phyloP scores from a whole-genome alignment of 2,888 invertebrate species.

The Cryptophagus acutangulus region DNA sequence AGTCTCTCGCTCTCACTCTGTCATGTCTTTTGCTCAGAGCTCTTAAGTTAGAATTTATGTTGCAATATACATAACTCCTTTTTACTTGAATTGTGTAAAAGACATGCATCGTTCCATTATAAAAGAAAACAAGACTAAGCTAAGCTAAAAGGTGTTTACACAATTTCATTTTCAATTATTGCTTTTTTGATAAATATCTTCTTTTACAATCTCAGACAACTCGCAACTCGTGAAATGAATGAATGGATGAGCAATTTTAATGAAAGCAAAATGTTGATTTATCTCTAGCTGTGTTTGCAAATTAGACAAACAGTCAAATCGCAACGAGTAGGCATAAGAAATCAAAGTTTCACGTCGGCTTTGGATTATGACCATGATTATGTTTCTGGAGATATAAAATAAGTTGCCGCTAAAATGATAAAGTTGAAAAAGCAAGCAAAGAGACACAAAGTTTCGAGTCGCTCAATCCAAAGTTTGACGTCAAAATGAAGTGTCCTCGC shows the following conservation, averaged over 20 bases:
- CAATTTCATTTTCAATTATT: no score
- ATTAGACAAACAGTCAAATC: no score
- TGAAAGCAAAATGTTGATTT: no score
- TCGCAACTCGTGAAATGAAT: no score
- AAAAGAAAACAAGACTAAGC: no score
- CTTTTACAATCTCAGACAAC: no score
- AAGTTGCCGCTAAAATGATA: slow-evolving; percentile 29
- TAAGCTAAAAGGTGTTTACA: no score
- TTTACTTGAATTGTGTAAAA: slow-evolving; percentile 27
- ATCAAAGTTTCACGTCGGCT: slow-evolving; percentile 27
- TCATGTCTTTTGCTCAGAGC: slow-evolving; percentile 33
- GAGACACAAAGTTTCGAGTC: slow-evolving; percentile 32
- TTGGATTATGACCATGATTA: slow-evolving; percentile 33
- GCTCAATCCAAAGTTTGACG: slow-evolving; percentile 41
- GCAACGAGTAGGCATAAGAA: slow-evolving; percentile 23
- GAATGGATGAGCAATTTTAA: no score
- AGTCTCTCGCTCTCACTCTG: not conserved
- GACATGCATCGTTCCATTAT: no score
- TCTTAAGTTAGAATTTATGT: slow-evolving; percentile 38
- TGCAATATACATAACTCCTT: slow-evolving; percentile 41
- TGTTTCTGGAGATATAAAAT: slow-evolving; percentile 34
- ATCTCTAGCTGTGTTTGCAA: not conserved
- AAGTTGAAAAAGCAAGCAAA: slow-evolving; percentile 34
- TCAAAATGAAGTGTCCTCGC: slow-evolving; percentile 40
- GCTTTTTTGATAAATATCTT: no score